A percentile compares a stretch with the other conserved stretches of the same genome.
Evolutionary conservation across 2,797 vertebrate species (phyloP).

Genomic region (Gorsachius magnificus): DNA sequence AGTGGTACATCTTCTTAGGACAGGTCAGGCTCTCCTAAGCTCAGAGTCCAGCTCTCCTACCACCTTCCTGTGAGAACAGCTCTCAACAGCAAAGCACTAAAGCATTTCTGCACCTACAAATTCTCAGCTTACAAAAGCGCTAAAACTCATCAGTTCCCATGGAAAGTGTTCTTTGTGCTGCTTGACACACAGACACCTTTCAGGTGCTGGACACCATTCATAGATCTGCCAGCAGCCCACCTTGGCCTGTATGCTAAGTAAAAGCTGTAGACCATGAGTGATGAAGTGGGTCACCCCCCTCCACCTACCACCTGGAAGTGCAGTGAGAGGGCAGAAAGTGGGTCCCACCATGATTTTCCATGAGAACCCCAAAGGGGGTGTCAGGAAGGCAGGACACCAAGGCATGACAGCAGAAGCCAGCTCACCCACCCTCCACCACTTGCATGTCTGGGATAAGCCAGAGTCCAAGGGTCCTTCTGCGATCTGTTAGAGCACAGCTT

Average conservation of each 20-base stretch:
- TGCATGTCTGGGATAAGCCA: background rate
- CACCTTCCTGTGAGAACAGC: background rate
- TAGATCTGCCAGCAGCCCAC: fast-evolving
- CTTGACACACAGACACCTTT: background rate
- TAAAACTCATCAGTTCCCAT: background rate
- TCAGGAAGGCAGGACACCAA: background rate
- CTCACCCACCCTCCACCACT: background rate
- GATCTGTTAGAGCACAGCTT: background rate
- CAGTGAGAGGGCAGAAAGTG: background rate
- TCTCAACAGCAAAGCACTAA: background rate
- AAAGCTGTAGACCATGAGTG: fast-evolving
- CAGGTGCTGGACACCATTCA: background rate
- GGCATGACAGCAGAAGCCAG: background rate
- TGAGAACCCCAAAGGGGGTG: background rate
- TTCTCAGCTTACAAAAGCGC: background rate
- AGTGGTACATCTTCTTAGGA: background rate
- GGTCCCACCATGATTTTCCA: background rate
- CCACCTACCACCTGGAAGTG: background rate
- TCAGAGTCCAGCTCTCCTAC: background rate
- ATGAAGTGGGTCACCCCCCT: background rate
- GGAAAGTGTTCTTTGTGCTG: background rate
- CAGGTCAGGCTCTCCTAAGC: background rate
- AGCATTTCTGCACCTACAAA: background rate
- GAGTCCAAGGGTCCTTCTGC: background rate
- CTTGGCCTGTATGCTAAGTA: background rate